phyloP scores from a whole-genome alignment of 1,140 invertebrate genomes.

The Popillia japonica region DNA sequence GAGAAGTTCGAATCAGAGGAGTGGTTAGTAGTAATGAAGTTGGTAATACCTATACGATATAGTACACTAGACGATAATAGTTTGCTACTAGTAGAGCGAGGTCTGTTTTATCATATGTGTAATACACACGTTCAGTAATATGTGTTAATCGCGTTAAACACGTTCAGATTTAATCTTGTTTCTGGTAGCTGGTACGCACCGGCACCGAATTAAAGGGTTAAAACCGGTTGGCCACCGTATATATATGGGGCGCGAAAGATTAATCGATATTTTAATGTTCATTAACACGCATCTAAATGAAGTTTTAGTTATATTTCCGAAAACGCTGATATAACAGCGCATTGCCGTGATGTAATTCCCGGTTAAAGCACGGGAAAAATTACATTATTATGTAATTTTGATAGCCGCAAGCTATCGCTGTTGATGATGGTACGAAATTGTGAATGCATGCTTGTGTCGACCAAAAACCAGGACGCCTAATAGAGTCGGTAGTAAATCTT shows the following conservation, averaged over 20 bases:
- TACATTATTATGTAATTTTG: background rate
- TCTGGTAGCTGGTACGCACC: constrained; percentile 46
- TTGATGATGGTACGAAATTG: no score
- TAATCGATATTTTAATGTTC: constrained; percentile 51
- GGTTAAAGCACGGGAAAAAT: background rate
- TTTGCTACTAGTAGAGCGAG: background rate
- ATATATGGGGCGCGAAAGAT: constrained; percentile 38
- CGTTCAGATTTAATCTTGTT: constrained; percentile 49
- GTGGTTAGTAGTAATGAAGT: background rate
- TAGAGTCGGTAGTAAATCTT: no score
- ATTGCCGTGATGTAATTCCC: background rate
- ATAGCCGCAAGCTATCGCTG: no score
- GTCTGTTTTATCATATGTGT: constrained; percentile 27
- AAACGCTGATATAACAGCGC: background rate
- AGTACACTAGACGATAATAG: background rate
- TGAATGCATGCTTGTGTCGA: no score
- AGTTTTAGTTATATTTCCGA: constrained; percentile 32
- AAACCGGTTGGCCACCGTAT: background rate
- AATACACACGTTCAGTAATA: constrained; percentile 44
- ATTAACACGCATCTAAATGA: constrained; percentile 47
- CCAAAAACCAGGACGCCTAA: no score
- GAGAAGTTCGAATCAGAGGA: no score
- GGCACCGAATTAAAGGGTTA: constrained; percentile 47
- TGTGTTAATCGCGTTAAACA: constrained; percentile 48
- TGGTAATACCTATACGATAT: background rate